Evolutionary conservation across 2,888 invertebrate genomes (phyloP).

Genomic region (Halocaridina rubra): DNA sequence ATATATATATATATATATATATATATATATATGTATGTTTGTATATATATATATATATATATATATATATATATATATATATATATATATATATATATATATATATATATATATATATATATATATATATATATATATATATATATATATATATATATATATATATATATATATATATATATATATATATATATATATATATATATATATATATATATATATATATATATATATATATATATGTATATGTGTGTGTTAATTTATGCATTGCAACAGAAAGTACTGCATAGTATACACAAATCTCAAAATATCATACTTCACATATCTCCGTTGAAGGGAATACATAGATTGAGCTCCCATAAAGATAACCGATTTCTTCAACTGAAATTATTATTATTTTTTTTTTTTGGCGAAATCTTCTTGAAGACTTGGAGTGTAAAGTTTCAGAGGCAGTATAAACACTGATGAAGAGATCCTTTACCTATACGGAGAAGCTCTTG

Average conservation of each 20-base stretch:
- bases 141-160: not conserved
- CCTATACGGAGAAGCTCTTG: no score
- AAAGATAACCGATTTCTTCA: no score
- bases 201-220: conserved; percentile 10
- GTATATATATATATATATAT: not conserved
- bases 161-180: not conserved
- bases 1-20: not conserved
- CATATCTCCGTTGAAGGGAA: no score
- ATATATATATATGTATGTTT: not conserved
- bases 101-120: not conserved
- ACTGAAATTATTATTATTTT: no score
- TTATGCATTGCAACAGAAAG: no score
- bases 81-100: conserved; percentile 2
- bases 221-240: conserved; percentile 9
- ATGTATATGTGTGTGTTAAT: not conserved
- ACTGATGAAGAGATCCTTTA: no score
- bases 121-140: not conserved
- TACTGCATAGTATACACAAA: no score
- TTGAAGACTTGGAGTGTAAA: no score
- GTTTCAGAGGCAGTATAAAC: no score
- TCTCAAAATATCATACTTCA: no score
- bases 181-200: not conserved
- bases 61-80: conserved; percentile 1
- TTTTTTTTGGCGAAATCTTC: no score
- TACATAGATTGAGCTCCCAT: no score